Conservation (phyloP, 2,888 invertebrate species). For the Pandemis heparana region DNA sequence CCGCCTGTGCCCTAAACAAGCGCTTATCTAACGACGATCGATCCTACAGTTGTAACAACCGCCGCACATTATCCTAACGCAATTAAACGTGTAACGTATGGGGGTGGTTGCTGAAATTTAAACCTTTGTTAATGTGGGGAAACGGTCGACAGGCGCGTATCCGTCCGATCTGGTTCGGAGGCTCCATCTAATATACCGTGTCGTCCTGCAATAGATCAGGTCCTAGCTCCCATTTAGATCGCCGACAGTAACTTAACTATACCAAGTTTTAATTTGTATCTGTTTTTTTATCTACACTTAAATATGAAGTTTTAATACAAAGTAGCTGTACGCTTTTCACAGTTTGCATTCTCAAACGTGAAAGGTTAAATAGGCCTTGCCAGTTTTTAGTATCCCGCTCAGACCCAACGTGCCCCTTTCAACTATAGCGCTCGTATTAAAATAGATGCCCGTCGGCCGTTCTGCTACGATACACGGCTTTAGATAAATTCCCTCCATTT, state of each 20-base stretch:
- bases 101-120: conserved; percentile 52
- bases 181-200: conserved; percentile 21
- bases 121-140: conserved; percentile 45
- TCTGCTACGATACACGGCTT: conserved; percentile 63
- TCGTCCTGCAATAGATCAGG: conserved; percentile 22
- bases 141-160: conserved; percentile 40
- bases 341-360: conserved; percentile 42
- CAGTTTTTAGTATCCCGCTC: conserved; percentile 51
- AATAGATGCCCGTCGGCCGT: conserved; percentile 64
- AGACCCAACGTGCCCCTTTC: conserved; percentile 38
- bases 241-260: conserved; percentile 22
- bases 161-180: conserved; percentile 29
- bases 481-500: conserved; percentile 76
- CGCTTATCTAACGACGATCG: conserved; percentile 70
- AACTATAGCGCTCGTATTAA: conserved; percentile 56
- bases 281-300: no score
- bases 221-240: conserved; percentile 12
- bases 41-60: conserved; percentile 67
- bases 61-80: conserved; percentile 64
- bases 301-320: background rate
- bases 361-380: conserved; percentile 51
- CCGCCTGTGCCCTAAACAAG: conserved; percentile 63
- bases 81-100: conserved; percentile 66
- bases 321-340: background rate
- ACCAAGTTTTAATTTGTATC: background rate